Evolutionary conservation across 2,888 invertebrate species (phyloP), one percentile per base, ranked within the genome.

Genomic region (Pheosia tremula): DNA sequence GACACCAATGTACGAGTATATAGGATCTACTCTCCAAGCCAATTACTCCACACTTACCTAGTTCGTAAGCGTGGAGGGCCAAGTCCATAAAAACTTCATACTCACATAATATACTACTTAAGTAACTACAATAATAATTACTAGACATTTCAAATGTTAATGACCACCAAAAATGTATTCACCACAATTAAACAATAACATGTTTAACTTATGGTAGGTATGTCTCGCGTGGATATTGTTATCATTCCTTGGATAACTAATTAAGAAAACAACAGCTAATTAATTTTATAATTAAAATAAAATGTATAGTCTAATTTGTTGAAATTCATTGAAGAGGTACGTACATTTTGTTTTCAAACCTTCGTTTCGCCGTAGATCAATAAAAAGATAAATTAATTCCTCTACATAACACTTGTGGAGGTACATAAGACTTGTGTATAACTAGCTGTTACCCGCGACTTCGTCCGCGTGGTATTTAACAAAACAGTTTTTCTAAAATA

Each of bases 271-370:
- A 76, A 66, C 59, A 66, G 54, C 64, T 66, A 71, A 77, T 74
- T 76, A 76, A 68, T 64, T 73, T 68, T 53, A 58, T 70, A 70
- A 63, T 76, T 67, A 70, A 66, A 66, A 66, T 67, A 63, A 64
- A 66, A 66, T 57, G 64, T 66, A 66, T 62, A 59, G 55, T 54
- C 63, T 56, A 41, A 63, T 55, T 63, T 64, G 60, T 65, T 63
- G 50, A 37, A 60, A 57, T 72, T 69, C 63, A 66, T 69, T 69
- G 45, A 55, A 65, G 24, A 2, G 2, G 24, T 59, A 36, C 3
- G 9, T 56, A 43, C 11, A 47, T 11, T 56, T 39, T 39, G 56
- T 56, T 38, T 38, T 9, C 38, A 10, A 8, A 6, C 41, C 11
- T n/a, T 4, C 0, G 39, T 6, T 41, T 38, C 24, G 24, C 24